Base-by-base conservation (phyloP, 2,113 vertebrate genomes). In the Hydrolagus affinis region DNA sequence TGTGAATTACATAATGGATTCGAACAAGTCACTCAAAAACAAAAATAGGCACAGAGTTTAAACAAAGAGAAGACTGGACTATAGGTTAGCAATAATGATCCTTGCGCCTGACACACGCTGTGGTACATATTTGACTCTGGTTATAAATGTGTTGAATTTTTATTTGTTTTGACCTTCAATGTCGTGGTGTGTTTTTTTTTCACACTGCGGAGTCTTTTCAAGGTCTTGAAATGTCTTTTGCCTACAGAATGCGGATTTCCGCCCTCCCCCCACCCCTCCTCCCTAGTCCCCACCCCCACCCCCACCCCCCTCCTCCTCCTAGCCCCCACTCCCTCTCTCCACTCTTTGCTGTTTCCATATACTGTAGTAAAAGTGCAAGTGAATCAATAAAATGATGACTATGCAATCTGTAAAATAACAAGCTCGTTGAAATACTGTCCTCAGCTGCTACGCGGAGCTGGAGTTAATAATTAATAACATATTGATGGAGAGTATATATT, bases 381-480 rank as follows among this genome's bases (percentile, higher is more conserved):
- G 89, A 90, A 89, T 91, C 89, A 91, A 92, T 91, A 88, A 90
- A 88, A 90, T 86, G 87, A 89, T 88, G 87, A 89, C 78, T 30
- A 68, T 32, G 87, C 86, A 90, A 90, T 89, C 89, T 91, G 91
- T 92, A 91, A 91, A 92, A 90, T 90, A 92, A 91, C 91, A 90
- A 90, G 88, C 85, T 86, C 87, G 89, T 89, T 89, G 89, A 90
- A 92, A 90, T 92, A 90, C 90, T 89, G 89, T 86, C 91, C 92
- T 93, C 89, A 90, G 80, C 88, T 91, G 89, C n/a, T n/a, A n/a
- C 88, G 89, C 89, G 88, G 86, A 86, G 44, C 83, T 87, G 87
- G 86, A 85, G 91, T 92, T 89, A 93, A 92, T 90, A 90, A 86
- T 92, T 93, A 90, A 92, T 92, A 89, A 85, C 87, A 89, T 91